Conservation (phyloP, 1,140 invertebrate genomes). For the Paramacrobiotus metropolitanus region DNA sequence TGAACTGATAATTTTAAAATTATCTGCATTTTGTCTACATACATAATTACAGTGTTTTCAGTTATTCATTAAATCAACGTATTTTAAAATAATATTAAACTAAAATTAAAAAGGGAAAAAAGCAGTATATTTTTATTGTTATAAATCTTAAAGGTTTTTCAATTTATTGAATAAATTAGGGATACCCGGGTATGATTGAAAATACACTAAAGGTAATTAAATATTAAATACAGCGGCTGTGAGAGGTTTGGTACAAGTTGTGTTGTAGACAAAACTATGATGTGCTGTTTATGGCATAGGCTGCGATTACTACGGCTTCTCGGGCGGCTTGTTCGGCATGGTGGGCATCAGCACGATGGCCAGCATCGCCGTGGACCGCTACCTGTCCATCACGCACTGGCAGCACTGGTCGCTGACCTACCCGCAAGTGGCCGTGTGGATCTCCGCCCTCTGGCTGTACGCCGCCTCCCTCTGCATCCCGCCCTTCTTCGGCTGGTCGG, state of each 20-base stretch:
- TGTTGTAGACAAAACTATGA: conserved; percentile 5
- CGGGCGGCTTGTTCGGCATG: conserved; percentile 19
- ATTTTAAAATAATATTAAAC: too few relatives aligned
- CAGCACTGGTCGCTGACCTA: background rate
- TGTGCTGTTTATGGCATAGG: conserved; percentile 16
- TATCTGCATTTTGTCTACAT: too few relatives aligned
- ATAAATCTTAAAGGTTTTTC: too few relatives aligned
- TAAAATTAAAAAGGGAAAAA: too few relatives aligned
- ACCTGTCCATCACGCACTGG: conserved; percentile 15
- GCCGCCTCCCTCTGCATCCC: conserved; percentile 8
- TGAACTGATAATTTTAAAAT: too few relatives aligned
- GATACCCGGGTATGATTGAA: too few relatives aligned
- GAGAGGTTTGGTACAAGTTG: background rate
- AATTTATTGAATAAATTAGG: too few relatives aligned
- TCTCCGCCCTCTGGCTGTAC: conserved; percentile 9
- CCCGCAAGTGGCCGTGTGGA: background rate
- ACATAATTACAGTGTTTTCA: too few relatives aligned
- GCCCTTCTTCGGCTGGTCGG: conserved; percentile 12
- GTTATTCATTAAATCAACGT: too few relatives aligned
- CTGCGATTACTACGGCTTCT: conserved; percentile 20
- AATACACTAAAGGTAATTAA: too few relatives aligned
- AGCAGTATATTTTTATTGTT: too few relatives aligned
- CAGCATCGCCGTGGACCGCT: conserved; percentile 18
- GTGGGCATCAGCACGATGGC: conserved; percentile 20
- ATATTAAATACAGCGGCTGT: too few relatives aligned